Conservation (phyloP, 2,888 invertebrate genomes). For the Matsumyia berberina region DNA sequence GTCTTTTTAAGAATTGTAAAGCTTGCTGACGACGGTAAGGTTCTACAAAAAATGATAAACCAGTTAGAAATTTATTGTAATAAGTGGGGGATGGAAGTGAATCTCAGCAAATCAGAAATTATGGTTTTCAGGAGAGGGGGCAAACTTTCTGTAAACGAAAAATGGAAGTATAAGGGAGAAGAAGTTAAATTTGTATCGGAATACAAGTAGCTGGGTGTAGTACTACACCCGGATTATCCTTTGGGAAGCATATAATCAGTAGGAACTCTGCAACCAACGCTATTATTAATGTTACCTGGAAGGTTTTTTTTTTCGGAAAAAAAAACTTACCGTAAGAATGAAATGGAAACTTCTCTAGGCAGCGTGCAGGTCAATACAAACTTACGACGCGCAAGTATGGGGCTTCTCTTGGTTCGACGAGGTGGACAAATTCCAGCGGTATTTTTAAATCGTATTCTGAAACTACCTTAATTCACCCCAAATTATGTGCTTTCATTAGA, state of each 20-base stretch:
- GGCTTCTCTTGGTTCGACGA: too few relatives aligned
- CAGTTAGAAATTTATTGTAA: not conserved
- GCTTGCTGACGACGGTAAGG: too few relatives aligned
- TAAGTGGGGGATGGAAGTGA: conserved; percentile 3
- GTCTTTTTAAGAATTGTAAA: too few relatives aligned
- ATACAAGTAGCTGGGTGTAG: not conserved
- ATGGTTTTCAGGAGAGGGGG: not conserved
- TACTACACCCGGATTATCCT: not conserved
- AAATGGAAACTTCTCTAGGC: not conserved
- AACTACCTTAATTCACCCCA: too few relatives aligned
- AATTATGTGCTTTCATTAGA: too few relatives aligned
- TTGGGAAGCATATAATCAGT: not conserved
- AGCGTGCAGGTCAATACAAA: not conserved
- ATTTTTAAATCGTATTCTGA: too few relatives aligned
- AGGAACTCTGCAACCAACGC: not conserved
- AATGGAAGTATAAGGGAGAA: not conserved
- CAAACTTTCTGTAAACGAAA: not conserved
- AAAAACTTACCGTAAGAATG: not conserved
- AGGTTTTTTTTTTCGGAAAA: not conserved
- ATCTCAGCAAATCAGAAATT: not conserved
- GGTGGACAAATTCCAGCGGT: too few relatives aligned
- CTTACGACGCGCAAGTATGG: too few relatives aligned
- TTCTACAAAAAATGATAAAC: too few relatives aligned
- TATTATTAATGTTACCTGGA: too few relatives aligned
- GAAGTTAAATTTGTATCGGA: not conserved